Evolutionary conservation across 2,113 vertebrate genomes (phyloP), one percentile per base, ranked within the genome.

Genomic region (Elaphurus davidianus): DNA sequence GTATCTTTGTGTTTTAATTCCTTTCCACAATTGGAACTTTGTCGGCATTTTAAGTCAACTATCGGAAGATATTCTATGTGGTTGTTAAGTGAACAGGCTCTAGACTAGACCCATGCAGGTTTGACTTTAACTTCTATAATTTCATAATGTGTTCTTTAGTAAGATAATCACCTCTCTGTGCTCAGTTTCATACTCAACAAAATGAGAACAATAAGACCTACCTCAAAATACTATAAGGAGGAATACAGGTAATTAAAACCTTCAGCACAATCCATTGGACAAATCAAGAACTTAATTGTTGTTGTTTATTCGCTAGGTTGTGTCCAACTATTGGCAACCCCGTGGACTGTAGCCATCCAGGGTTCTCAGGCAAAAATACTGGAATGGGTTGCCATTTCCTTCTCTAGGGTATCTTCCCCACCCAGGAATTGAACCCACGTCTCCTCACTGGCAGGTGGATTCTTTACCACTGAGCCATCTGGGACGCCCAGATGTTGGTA

Each of bases 1-100:
- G n/a, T 89, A 84, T 89, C 91, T 50, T 62, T 23, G 9, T 89
- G 62, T 62, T 97, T 97, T 87, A 96, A 60, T 91, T 96, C 67
- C 59, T 91, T 45, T 21, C 14, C 36, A 84, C 40, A 88, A 0
- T 27, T 55, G 85, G 23, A 59, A 43, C 78, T 94, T 93, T 85
- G 4, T 19, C 13, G 67, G 36, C 6, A 30, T 54, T 23, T 87
- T 88, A 87, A 78, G 87, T 25, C 60, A 1, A 54, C 50, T 28
- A 52, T 67, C 59, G 8, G 2, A 90, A 92, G 62, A 7, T 13
- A 52, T 40, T 36, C 21, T 36, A 52, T 78, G 54, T 45, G 16
- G 25, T 90, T n/a, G 40, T 93, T 83, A 78, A 52, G 17, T 84
- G 25, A 91, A 36, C 14, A 67, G 27, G 2, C 19, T 76, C 54